Evolutionary conservation across 1,140 invertebrate species (phyloP), one percentile per base, ranked within the genome.

Genomic region (Atta cephalotes): DNA sequence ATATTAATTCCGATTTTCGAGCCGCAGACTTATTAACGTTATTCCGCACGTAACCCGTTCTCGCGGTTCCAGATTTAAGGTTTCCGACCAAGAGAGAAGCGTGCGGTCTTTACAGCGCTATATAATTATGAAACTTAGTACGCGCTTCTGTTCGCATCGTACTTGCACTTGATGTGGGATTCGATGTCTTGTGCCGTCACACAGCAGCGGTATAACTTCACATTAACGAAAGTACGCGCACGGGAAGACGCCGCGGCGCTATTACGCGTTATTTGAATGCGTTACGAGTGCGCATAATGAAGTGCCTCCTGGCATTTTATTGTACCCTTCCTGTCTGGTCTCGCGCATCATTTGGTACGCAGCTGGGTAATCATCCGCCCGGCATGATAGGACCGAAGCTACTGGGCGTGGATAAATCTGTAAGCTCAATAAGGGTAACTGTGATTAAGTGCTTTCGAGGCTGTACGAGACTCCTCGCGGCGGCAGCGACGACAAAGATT

Each of bases 351-450:
- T 93, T 93, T 91, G 89, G 86, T 92, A 86, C 92, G 90, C 91
- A 92, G 92, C 93, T 93, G 91, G 92, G 91, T 94, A 93, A 95
- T 94, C 93, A 94, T 93, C 88, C 92, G 91, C 85, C 90, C 91
- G 91, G 90, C 90, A 91, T 92, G 92, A 94, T 93, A 93, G 92
- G 89, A 90, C 87, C 91, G 91, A 92, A 90, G 94, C 94, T 95
- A 95, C 94, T 93, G 94, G 93, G 93, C 93, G 93, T 95, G 93
- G 93, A 95, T 94, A 94, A 94, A 94, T 93, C 91, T 92, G 92
- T 89, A 91, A 92, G 91, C 90, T 92, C 88, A 90, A 91, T 91
- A 90, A 92, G 89, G 91, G 92, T 93, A 92, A 92, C 90, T 90
- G 91, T 93, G 92, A 92, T 92, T 90, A 90, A 92, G 91, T 92